Base-by-base conservation (phyloP, 1,140 invertebrate genomes). In the Anastatus disparis region DNA sequence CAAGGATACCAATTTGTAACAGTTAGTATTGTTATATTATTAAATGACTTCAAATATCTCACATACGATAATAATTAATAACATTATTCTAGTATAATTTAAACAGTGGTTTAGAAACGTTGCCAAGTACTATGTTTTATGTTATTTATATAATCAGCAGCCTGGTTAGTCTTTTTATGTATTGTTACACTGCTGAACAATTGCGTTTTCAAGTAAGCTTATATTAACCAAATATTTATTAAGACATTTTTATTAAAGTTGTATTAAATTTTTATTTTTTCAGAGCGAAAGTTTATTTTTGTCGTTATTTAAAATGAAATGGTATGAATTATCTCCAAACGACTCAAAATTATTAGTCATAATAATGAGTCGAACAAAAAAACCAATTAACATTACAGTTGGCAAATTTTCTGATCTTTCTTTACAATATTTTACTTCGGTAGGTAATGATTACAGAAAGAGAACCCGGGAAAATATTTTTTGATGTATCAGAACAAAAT, bases 1-100 rank as follows among this genome's bases (percentile, higher is more conserved):
- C 76, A 79, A 50, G 72, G 55, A 53, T 76, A 74, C n/a, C 62
- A 72, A 31, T 64, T 63, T 3, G 58, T 81, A 12, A 67, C 67
- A 72, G 79, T 79, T 22, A 73, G 22, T 9, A 17, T 17, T 44
- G 6, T 38, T 38, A n/a, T n/a, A n/a, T n/a, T n/a, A n/a, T n/a
- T n/a, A n/a, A n/a, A n/a, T n/a, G n/a, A n/a, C n/a, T n/a, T n/a
- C n/a, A n/a, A n/a, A n/a, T n/a, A n/a, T n/a, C n/a, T n/a, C n/a
- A n/a, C n/a, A n/a, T n/a, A n/a, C n/a, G n/a, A n/a, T n/a, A n/a
- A n/a, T n/a, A n/a, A n/a, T n/a, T n/a, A n/a, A 40, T 40, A 7
- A 50, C 46, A 24, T 58, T 29, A 27, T 24, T 12, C 6, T 53
- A 61, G 55, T 24, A 40, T 4, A 42, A 40, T 24, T 58, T 35